Evolutionary conservation across 2,888 invertebrate genomes (phyloP), one percentile per base, ranked within the genome.

Genomic region (Notodonta ziczac): DNA sequence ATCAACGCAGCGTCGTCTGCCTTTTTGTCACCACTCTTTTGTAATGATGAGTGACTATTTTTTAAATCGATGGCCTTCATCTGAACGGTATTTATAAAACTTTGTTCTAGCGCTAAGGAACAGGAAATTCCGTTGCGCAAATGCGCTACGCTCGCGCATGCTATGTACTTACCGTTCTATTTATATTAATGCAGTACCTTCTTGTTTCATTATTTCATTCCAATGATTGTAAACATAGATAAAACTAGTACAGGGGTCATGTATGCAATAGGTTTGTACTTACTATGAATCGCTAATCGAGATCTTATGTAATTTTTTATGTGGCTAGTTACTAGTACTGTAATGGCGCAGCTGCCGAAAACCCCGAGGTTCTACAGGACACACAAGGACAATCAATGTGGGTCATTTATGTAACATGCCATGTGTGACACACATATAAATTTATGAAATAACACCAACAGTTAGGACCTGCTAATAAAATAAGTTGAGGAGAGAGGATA

Each of bases 61-160:
- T 84, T 80, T 77, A 65, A 79, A 88, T 88, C 87, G 56, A 57
- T 83, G 85, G 69, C 87, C 87, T 89, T 87, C 82, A 89, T 88
- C 88, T 87, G 65, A 67, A 65, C 70, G 75, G 74, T 83, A 80
- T 80, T 81, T 78, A 72, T 75, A 70, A 62, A 63, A 71, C 69
- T 68, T 72, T 76, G 72, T 75, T 73, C 73, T 65, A 69, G 44
- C n/a, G 67, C 57, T 60, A 52, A 57, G 59, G 35, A 66, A 57
- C 55, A 60, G 73, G 69, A 72, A 73, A 69, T 52, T 65, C 60
- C 53, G 58, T 74, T 76, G 68, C 69, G 69, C 68, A 70, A 77
- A 77, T 70, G 64, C 59, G 61, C 32, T 44, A 12, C 44, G 42
- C 55, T 55, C 40, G 56, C 56, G 52, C 14, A 55, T 10, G 32